Evolutionary conservation across 2,797 vertebrate genomes (phyloP), one percentile per base, ranked within the genome.

Genomic region (Syndactyla subalaris): DNA sequence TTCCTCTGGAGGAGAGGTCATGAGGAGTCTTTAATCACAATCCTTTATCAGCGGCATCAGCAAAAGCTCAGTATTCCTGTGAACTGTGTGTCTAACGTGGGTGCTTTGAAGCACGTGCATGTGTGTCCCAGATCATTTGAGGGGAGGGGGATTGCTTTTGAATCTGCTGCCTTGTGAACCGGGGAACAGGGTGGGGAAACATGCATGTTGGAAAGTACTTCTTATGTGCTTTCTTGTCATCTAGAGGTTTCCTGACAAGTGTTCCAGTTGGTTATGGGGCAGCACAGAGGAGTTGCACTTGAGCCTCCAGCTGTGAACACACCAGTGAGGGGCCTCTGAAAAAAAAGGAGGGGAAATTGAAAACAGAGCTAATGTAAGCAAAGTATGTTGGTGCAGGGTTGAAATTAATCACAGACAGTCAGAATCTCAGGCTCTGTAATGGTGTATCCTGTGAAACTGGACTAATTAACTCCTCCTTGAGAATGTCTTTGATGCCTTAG

Each of bases 311-410:
- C 91, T 97, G 92, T 91, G 95, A 94, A 93, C 66, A 95, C 95
- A 88, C 55, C 78, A 85, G 49, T 74, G 77, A 91, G 80, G 78
- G 79, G 89, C 92, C 88, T 74, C 84, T 54, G 57, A 61, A 88
- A 87, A 71, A 84, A 86, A 57, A 76, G 29, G 67, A 89, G 59
- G 92, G 96, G 93, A 94, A 96, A 96, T 97, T 93, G 94, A 92
- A 96, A 97, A 72, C 95, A 97, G 96, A 95, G 89, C 86, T 94
- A 94, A 95, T 93, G 84, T 95, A 97, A 95, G 93, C 94, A 85
- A 94, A 93, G 83, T 95, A 82, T 93, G 91, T 95, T 95, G 85
- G 88, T 94, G 95, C 83, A 80, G 94, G 79, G 88, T 92, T 92
- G 88, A 84, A 92, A 95, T 96, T 95, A 96, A 96, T 97, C 96